Evolutionary conservation across 2,888 invertebrate species (phyloP).

Genomic region (Encarsia formosa): DNA sequence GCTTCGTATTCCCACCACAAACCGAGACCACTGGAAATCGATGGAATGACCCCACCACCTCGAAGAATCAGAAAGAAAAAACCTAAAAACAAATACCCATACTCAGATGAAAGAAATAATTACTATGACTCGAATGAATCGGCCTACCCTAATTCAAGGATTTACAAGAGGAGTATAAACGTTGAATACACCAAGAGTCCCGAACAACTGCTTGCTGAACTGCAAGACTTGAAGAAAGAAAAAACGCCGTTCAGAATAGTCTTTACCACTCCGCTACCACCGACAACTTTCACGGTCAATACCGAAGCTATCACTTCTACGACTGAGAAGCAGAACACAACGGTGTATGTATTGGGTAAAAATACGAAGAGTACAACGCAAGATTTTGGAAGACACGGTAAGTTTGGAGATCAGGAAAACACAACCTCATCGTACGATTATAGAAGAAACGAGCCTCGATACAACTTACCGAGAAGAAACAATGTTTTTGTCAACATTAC

Average conservation of each 20-base stretch:
- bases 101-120: constrained; percentile 2
- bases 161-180: no score
- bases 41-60: constrained; percentile 22
- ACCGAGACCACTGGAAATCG: constrained; percentile 1
- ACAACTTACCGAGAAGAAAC: constrained; percentile 29
- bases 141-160: not conserved
- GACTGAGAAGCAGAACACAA: not conserved
- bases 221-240: no score
- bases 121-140: not conserved
- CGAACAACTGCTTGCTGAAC: no score
- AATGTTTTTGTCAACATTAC: not conserved
- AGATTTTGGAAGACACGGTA: constrained; percentile 30
- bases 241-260: constrained; percentile 15
- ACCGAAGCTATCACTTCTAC: not conserved
- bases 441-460: constrained; percentile 42
- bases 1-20: no score
- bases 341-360: no score
- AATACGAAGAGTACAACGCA: constrained; percentile 30
- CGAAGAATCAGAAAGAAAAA: no score
- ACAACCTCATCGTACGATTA: constrained; percentile 25
- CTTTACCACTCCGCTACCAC: constrained; percentile 15
- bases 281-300: not conserved
- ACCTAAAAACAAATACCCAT: not conserved
- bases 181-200: no score
- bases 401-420: constrained; percentile 26